These are phyloP conservation scores for Aphaenogaster rudis DNA, from an alignment of 1,140 invertebrate species.

Conservation along the genomic window DNA sequence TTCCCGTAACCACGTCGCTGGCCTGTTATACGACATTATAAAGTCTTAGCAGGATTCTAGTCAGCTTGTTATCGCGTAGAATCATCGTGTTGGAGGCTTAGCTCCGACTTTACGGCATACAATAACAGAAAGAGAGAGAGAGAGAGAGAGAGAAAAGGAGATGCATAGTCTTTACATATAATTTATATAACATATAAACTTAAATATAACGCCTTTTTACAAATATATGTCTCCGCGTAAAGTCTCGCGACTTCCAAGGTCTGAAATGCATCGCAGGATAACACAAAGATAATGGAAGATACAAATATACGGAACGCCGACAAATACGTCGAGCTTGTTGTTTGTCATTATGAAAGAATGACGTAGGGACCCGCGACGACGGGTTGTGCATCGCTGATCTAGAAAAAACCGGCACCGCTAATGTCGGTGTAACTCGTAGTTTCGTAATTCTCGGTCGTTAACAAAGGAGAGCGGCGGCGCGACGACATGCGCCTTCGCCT, in stretches of 20 bases:
- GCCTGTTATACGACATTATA: slow-evolving; percentile 2
- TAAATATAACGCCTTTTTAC: background rate
- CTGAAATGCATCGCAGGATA: background rate
- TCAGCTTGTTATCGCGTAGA: slow-evolving; percentile 10
- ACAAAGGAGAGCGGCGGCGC: slow-evolving; percentile 62
- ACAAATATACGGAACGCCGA: slow-evolving; percentile 3
- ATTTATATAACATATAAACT: background rate
- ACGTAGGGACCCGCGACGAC: background rate
- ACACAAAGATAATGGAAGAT: slow-evolving; percentile 10
- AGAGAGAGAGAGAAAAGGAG: background rate
- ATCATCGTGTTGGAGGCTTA: slow-evolving; percentile 13
- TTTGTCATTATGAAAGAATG: slow-evolving; percentile 36
- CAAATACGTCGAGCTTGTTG: slow-evolving; percentile 17
- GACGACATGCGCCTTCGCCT: slow-evolving; percentile 38
- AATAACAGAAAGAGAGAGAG: background rate
- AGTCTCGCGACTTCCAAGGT: background rate
- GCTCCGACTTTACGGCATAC: background rate
- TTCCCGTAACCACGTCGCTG: background rate
- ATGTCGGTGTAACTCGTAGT: slow-evolving; percentile 28
- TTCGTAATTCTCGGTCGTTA: slow-evolving; percentile 56
- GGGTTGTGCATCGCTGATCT: slow-evolving; percentile 32
- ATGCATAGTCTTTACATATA: background rate
- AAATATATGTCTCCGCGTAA: background rate
- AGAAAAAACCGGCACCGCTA: slow-evolving; percentile 38
- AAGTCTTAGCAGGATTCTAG: background rate